Conservation (phyloP, 1,140 invertebrate genomes). For the Oscheius sp. region DNA sequence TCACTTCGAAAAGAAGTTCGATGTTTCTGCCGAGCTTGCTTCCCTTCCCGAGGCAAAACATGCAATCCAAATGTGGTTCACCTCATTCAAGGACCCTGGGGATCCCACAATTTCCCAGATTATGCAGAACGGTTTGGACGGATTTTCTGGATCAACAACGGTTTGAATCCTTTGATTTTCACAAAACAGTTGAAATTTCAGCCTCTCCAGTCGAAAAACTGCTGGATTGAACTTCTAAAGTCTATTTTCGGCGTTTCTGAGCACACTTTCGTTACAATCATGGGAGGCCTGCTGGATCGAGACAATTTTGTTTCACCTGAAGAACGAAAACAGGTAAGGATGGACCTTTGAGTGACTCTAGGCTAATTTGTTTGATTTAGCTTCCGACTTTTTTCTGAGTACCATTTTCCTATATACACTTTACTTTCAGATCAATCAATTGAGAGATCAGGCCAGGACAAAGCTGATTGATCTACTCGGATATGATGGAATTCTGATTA, state of each 20-base stretch:
- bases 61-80: background rate
- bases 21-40: background rate
- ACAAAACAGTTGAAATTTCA: background rate
- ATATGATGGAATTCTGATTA: no score
- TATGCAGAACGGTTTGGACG: background rate
- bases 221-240: slow-evolving; percentile 1
- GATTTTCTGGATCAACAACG: background rate
- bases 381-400: no score
- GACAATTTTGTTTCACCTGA: no score
- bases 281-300: background rate
- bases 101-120: background rate
- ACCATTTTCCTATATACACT: no score
- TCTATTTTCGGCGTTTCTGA: slow-evolving; percentile 16
- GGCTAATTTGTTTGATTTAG: no score
- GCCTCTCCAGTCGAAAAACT: background rate
- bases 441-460: no score
- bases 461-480: no score
- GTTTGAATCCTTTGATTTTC: background rate
- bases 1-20: background rate
- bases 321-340: no score
- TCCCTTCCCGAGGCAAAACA: background rate
- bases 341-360: no score
- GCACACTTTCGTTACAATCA: slow-evolving; percentile 9
- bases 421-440: no score
- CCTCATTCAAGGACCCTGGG: background rate